Conservation (phyloP, 2,888 invertebrate species). For the Aleiodes leptofemur region DNA sequence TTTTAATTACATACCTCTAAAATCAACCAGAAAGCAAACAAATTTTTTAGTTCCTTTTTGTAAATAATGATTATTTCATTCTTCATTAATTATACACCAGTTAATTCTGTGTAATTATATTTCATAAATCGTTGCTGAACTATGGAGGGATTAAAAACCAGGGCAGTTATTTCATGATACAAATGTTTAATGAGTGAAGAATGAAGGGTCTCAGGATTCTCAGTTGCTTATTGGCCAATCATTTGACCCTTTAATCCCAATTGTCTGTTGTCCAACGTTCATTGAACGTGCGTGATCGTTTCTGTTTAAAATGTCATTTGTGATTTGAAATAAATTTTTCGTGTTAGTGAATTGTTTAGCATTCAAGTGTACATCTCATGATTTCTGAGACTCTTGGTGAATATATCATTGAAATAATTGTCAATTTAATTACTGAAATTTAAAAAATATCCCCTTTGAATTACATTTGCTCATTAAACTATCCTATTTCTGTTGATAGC, state of each 20-base stretch:
- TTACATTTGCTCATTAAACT: conserved; percentile 12
- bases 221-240: conserved; percentile 42
- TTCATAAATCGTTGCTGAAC: conserved; percentile 24
- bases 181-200: conserved; percentile 30
- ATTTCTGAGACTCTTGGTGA: too few species aligned
- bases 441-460: background rate
- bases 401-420: too few species aligned
- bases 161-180: conserved; percentile 17
- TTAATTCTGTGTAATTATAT: conserved; percentile 19
- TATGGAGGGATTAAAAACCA: conserved; percentile 2
- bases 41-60: background rate
- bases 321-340: background rate
- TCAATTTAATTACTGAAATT: too few species aligned
- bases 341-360: background rate
- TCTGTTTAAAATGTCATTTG: background rate
- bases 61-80: conserved; percentile 4
- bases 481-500: conserved; percentile 11
- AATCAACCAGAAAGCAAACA: background rate
- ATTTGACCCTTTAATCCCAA: conserved; percentile 47
- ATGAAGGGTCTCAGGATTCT: conserved; percentile 27
- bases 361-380: too few species aligned
- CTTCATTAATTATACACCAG: conserved; percentile 10
- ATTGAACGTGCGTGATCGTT: conserved; percentile 31
- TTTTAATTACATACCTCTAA: background rate
- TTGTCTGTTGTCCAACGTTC: conserved; percentile 22